Evolutionary conservation across 2,113 vertebrate species (phyloP).

Genomic region (Hemichromis elongatus): DNA sequence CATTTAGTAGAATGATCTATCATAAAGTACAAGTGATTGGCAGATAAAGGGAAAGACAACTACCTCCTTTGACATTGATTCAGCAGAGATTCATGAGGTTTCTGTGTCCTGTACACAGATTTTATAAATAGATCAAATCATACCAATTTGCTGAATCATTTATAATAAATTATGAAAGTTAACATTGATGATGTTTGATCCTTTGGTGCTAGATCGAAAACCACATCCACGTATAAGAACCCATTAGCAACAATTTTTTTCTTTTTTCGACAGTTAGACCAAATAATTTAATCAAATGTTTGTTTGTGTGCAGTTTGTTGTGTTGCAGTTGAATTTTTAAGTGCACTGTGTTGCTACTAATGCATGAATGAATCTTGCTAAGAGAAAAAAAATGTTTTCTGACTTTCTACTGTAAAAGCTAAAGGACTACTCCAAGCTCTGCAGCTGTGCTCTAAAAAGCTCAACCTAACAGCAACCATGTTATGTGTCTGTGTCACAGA

Average conservation of each 20-base stretch:
- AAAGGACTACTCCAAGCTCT: background rate
- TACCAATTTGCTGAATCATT: background rate
- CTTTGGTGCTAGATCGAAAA: background rate
- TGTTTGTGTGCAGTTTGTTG: no score
- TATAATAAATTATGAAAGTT: background rate
- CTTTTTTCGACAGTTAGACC: background rate
- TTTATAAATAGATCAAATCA: background rate
- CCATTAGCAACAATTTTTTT: background rate
- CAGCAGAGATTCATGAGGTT: background rate
- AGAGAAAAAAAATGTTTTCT: no score
- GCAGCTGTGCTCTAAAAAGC: background rate
- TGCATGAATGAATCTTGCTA: no score
- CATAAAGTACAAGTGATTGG: background rate
- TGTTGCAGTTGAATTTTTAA: no score
- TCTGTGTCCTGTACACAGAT: background rate
- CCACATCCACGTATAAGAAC: background rate
- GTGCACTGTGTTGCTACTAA: no score
- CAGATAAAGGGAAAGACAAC: background rate
- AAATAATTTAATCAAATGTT: no score
- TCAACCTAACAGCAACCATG: no score
- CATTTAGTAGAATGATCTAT: background rate
- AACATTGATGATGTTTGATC: background rate
- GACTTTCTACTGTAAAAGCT: no score
- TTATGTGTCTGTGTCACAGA: background rate
- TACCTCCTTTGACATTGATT: background rate